Conservation (phyloP, 2,888 invertebrate genomes). For the Zygaena filipendulae region DNA sequence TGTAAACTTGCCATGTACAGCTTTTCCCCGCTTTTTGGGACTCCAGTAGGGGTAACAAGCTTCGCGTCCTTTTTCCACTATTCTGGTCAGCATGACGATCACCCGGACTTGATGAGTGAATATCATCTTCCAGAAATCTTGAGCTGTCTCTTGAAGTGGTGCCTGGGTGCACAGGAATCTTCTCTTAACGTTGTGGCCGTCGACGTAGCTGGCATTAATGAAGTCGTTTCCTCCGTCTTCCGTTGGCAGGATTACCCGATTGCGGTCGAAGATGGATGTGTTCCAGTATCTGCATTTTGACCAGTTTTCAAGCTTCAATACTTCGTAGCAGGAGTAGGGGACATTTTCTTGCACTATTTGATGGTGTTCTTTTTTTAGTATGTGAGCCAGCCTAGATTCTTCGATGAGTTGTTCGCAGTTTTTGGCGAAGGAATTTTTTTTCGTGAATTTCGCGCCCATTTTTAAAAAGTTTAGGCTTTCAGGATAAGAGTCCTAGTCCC, state of each 20-base stretch:
- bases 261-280: conserved; percentile 4
- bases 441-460: conserved; percentile 1
- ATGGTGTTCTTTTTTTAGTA: conserved; percentile 1
- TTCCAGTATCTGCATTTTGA: conserved; percentile 3
- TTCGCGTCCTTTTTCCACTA: conserved; percentile 6
- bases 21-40: conserved; percentile 4
- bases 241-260: conserved; percentile 3
- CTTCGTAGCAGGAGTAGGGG: not conserved
- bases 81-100: conserved; percentile 6
- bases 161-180: conserved; percentile 10
- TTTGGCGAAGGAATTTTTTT: conserved; percentile 1
- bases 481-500: conserved; percentile 1
- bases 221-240: conserved; percentile 5
- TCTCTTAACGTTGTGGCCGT: conserved; percentile 7
- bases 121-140: conserved; percentile 8
- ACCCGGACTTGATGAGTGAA: conserved; percentile 4
- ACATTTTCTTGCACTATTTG: not conserved
- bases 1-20: conserved; percentile 5
- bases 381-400: too few relatives aligned
- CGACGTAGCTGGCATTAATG: conserved; percentile 6
- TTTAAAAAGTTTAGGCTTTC: not conserved
- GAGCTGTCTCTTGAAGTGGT: conserved; percentile 8
- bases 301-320: conserved; percentile 2
- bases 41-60: conserved; percentile 9
- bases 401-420: too few relatives aligned